Evolutionary conservation across 30 jellyfish, hydroid and myxozoan species (phyloP).

Genomic region (Aurelia sp.): DNA sequence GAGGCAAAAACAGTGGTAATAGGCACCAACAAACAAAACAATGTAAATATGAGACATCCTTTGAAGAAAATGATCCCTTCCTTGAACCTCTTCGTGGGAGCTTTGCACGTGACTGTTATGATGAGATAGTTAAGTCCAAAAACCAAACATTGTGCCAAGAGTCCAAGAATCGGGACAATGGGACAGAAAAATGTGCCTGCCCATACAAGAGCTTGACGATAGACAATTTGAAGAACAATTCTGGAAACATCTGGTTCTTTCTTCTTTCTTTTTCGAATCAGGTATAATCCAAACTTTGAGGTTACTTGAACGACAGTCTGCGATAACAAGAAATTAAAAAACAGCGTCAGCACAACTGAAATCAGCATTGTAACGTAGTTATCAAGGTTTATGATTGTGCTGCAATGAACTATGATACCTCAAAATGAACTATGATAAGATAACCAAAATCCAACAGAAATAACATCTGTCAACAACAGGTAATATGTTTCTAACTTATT

Average conservation of each 20-base stretch:
- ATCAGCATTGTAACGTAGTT: no score
- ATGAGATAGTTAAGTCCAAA: slow-evolving; percentile 7
- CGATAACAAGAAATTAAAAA: background rate
- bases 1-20: slow-evolving; percentile 27
- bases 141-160: slow-evolving; percentile 18
- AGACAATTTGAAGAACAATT: slow-evolving; percentile 58
- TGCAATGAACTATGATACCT: no score
- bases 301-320: slow-evolving; percentile 40
- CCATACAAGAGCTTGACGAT: slow-evolving; percentile 71
- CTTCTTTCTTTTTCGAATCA: slow-evolving; percentile 36
- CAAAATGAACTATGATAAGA: no score
- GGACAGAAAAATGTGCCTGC: slow-evolving; percentile 83
- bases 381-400: no score
- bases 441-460: no score
- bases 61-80: slow-evolving; percentile 28
- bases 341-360: background rate
- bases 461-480: no score
- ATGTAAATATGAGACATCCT: slow-evolving; percentile 30
- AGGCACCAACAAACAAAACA: slow-evolving; percentile 15
- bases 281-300: slow-evolving; percentile 35
- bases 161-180: slow-evolving; percentile 57
- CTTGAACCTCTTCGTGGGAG: slow-evolving; percentile 55
- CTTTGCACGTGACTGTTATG: slow-evolving; percentile 35
- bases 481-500: no score
- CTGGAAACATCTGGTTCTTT: slow-evolving; percentile 63